These are phyloP conservation scores for Scelioninae gen. 1 DNA, from an alignment of 2,888 invertebrate species.

Conservation along the genomic window DNA sequence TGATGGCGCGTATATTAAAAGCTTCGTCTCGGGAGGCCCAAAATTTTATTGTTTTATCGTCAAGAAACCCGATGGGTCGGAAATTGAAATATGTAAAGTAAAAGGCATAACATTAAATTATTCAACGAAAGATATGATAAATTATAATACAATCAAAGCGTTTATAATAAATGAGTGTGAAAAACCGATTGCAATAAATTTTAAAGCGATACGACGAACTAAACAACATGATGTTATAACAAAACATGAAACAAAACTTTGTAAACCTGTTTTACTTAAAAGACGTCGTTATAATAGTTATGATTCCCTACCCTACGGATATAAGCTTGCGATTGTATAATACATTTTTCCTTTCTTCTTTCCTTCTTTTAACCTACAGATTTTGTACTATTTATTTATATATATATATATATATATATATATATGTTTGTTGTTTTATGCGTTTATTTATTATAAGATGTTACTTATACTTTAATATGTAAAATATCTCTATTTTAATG, in stretches of 20 bases:
- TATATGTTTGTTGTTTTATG: too few relatives aligned
- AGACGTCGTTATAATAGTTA: not conserved
- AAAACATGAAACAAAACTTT: not conserved
- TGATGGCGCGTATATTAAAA: constrained; percentile 30
- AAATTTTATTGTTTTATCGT: constrained; percentile 29
- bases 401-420: too few relatives aligned
- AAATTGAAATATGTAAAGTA: constrained; percentile 16
- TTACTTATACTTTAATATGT: too few relatives aligned
- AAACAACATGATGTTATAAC: constrained; percentile 2
- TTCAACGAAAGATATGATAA: constrained; percentile 2
- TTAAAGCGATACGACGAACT: constrained; percentile 7
- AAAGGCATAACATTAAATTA: constrained; percentile 46
- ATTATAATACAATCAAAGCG: constrained; percentile 9
- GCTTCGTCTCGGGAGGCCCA: constrained; percentile 21
- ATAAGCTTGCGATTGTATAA: not conserved
- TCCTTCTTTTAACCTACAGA: too few relatives aligned
- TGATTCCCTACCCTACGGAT: constrained; percentile 24
- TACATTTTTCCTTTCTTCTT: too few relatives aligned
- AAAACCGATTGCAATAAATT: not conserved
- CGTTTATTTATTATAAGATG: too few relatives aligned
- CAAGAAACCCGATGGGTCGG: not conserved
- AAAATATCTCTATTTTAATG: too few relatives aligned
- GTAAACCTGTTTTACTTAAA: constrained; percentile 18
- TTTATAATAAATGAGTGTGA: too few relatives aligned
- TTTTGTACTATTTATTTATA: too few relatives aligned